Evolutionary conservation across 2,113 vertebrate genomes (phyloP).

Genomic region (Lophotis ruficrista): DNA sequence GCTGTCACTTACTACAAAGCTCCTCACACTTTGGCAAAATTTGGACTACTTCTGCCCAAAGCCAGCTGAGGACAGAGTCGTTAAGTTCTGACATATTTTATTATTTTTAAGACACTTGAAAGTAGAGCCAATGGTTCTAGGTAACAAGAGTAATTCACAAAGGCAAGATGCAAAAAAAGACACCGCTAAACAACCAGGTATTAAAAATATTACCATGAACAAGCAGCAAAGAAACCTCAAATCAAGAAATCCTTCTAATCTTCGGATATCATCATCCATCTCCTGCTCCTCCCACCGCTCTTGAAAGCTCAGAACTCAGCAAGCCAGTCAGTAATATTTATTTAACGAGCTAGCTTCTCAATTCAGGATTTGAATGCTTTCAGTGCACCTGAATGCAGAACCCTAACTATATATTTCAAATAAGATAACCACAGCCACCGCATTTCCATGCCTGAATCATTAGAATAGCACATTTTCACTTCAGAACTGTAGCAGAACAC

Average conservation of each 20-base stretch:
- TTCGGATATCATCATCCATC: neutral
- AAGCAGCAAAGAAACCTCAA: constrained; percentile 18
- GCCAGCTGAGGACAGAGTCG: neutral
- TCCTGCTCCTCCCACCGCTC: neutral
- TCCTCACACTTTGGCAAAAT: neutral
- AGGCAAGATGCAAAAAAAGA: neutral
- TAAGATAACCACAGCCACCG: neutral
- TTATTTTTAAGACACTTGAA: neutral
- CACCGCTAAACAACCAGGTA: neutral
- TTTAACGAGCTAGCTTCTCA: constrained; percentile 5
- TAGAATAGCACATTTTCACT: constrained; percentile 12
- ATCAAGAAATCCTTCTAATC: neutral
- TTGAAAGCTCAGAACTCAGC: neutral
- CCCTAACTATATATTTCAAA: neutral
- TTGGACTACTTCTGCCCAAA: neutral
- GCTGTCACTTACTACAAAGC: constrained; percentile 42
- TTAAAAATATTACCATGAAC: neutral
- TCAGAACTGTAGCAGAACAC: constrained; percentile 8
- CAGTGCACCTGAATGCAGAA: neutral
- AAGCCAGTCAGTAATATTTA: neutral
- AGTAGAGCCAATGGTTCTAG: neutral
- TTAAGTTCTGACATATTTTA: neutral
- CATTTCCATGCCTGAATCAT: neutral
- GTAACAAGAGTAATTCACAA: constrained; percentile 14
- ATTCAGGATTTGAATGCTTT: neutral